Conservation (phyloP, 2,888 invertebrate species). For the Serripes groenlandicus region DNA sequence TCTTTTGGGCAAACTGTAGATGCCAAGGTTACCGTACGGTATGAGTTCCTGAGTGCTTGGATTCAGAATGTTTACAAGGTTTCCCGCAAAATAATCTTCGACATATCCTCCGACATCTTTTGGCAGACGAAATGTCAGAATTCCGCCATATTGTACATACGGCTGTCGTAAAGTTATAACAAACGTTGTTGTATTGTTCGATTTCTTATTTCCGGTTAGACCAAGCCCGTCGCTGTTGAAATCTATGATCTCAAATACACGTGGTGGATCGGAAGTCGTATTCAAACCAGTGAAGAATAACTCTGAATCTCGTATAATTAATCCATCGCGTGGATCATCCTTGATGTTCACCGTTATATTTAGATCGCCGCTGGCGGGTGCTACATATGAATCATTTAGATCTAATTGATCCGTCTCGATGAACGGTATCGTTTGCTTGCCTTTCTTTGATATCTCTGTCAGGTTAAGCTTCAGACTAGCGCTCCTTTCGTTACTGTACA, state of each 20-base stretch:
- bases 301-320: conserved; percentile 46
- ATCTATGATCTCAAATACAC: conserved; percentile 55
- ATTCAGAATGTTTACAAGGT: conserved; percentile 47
- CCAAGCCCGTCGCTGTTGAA: conserved; percentile 42
- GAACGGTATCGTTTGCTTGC: conserved; percentile 32
- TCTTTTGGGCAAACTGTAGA: conserved; percentile 46
- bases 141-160: conserved; percentile 60
- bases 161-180: conserved; percentile 52
- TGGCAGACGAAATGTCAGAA: conserved; percentile 55
- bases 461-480: conserved; percentile 43
- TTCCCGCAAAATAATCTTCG: conserved; percentile 53
- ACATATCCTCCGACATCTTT: conserved; percentile 51
- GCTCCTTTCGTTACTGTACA: conserved; percentile 47
- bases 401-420: conserved; percentile 24
- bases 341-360: conserved; percentile 41
- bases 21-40: conserved; percentile 49
- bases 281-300: conserved; percentile 62
- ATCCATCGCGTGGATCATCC: conserved; percentile 35
- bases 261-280: conserved; percentile 47
- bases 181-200: conserved; percentile 27
- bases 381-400: conserved; percentile 35
- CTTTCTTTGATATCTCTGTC: conserved; percentile 23
- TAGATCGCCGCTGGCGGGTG: conserved; percentile 41
- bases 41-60: conserved; percentile 42
- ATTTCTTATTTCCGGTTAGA: conserved; percentile 14